Base-by-base conservation (phyloP, 2,113 vertebrate genomes). In the Phyllopteryx taeniolatus region DNA sequence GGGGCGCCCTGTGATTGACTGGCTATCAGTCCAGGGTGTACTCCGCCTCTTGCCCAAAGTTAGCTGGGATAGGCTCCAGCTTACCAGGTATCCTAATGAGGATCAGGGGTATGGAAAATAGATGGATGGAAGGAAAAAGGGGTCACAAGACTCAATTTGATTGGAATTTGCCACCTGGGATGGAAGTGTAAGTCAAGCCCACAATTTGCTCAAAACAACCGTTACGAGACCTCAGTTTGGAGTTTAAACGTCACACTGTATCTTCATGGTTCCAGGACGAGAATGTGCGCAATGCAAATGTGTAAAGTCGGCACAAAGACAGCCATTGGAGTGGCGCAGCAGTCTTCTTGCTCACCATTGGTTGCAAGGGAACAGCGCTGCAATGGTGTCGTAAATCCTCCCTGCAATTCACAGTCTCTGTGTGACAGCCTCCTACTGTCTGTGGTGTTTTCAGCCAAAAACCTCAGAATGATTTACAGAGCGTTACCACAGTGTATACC, bases 401-500 rank as follows among this genome's bases (percentile, higher is more conserved):
- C 47, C 69, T 22, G 54, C 39, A 43, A 51, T 12, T 67, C 42
- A 47, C 61, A 56, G 63, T 71, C 73, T 71, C 49, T 1, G 1
- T 51, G 76, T 61, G 80, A 76, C 80, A 65, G 74, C 79, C 78
- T 73, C 84, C 83, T 57, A 54, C 84, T 46, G 80, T 73, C 68
- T 63, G 73, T 19, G 65, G 70, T 64, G 74, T 84, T 87, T 83
- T 82, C 68, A 73, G 75, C 72, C 60, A 35, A 77, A 63, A 43
- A 75, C 70, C 73, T 51, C 70, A 76, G 70, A 82, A 88, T 89
- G 83, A 90, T 89, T 86, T 88, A 86, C 79, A 82, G 79, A 79
- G 73, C 68, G 87, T 84, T 85, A 78, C 80, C 85, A 76, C 76
- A 85, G 83, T 85, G 79, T 88, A 89, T 83, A 85, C 83, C 83